These are phyloP conservation scores for Drosophila erecta DNA, from an alignment of 1,140 invertebrate genomes.

Conservation along the genomic window DNA sequence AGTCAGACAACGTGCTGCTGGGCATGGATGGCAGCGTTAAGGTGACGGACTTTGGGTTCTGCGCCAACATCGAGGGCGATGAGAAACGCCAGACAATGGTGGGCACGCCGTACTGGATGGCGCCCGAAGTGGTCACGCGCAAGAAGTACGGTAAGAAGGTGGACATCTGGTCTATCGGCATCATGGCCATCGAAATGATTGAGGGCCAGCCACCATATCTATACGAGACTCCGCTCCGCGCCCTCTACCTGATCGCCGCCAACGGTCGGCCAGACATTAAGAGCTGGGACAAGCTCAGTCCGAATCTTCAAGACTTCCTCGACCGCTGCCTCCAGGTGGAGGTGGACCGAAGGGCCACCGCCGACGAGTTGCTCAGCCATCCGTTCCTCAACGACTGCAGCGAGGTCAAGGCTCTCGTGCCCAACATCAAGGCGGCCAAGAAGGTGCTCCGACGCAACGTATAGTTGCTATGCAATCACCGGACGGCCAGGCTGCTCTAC, in stretches of 20 bases:
- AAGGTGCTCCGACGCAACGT: conserved; percentile 81
- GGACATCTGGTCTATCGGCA: conserved; percentile 98
- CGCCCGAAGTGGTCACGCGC: conserved; percentile 94
- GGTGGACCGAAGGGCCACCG: conserved; percentile 93
- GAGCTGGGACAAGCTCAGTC: conserved; percentile 92
- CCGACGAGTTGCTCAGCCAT: conserved; percentile 94
- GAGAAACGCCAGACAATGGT: conserved; percentile 99
- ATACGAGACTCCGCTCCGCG: conserved; percentile 96
- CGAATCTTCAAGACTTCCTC: conserved; percentile 92
- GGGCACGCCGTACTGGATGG: conserved; percentile 94
- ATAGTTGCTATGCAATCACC: conserved; percentile 80
- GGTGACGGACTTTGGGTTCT: conserved; percentile 99
- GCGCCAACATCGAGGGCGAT: conserved; percentile 94
- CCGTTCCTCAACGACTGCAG: conserved; percentile 94
- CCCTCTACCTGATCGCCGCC: conserved; percentile 97
- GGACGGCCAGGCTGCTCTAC: conserved; percentile 67
- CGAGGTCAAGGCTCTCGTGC: conserved; percentile 93
- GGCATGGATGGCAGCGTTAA: conserved; percentile 98
- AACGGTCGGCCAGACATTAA: conserved; percentile 97
- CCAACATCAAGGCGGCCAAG: conserved; percentile 94
- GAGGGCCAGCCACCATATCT: conserved; percentile 98
- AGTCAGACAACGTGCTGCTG: conserved; percentile 97
- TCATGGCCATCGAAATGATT: conserved; percentile 99
- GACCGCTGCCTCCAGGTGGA: conserved; percentile 97
- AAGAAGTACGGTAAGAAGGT: conserved; percentile 96